phyloP scores from a whole-genome alignment of 2,888 invertebrate species.

The Hylaea fasciaria region DNA sequence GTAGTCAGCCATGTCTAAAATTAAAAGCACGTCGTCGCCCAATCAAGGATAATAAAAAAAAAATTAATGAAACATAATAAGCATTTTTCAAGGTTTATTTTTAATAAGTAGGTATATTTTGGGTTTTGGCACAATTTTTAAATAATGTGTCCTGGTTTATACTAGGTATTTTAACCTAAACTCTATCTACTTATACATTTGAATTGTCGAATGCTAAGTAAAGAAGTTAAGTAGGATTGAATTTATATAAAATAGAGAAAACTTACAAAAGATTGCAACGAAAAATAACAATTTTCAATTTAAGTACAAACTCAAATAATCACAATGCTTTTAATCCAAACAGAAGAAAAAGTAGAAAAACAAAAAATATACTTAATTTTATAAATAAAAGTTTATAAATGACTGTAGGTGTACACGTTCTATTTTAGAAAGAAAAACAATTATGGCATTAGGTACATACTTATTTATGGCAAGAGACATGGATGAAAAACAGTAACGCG shows the following conservation, averaged over 20 bases:
- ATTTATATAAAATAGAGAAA: slow-evolving; percentile 44
- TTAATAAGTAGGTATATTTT: slow-evolving; percentile 84
- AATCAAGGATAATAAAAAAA: neutral
- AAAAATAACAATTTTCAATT: slow-evolving; percentile 42
- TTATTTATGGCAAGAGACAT: slow-evolving; percentile 49
- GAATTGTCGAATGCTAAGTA: slow-evolving; percentile 66
- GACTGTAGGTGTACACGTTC: slow-evolving; percentile 28
- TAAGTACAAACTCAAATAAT: slow-evolving; percentile 51
- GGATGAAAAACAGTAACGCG: slow-evolving; percentile 38
- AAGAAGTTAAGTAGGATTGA: slow-evolving; percentile 45
- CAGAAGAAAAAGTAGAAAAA: slow-evolving; percentile 38
- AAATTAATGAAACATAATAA: slow-evolving; percentile 56
- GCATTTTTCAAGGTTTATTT: slow-evolving; percentile 76
- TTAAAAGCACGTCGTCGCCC: too few species aligned
- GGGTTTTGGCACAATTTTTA: slow-evolving; percentile 84
- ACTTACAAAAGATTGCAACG: slow-evolving; percentile 51
- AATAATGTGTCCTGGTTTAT: slow-evolving; percentile 83
- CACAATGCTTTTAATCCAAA: slow-evolving; percentile 31
- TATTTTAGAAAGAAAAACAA: slow-evolving; percentile 37
- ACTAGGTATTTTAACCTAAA: slow-evolving; percentile 81
- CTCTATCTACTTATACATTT: slow-evolving; percentile 76
- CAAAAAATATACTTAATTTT: slow-evolving; percentile 20
- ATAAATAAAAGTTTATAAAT: slow-evolving; percentile 24
- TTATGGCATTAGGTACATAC: slow-evolving; percentile 43
- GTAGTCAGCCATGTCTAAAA: too few species aligned